Evolutionary conservation across 2,797 vertebrate species (phyloP).

Genomic region (Emys orbicularis): DNA sequence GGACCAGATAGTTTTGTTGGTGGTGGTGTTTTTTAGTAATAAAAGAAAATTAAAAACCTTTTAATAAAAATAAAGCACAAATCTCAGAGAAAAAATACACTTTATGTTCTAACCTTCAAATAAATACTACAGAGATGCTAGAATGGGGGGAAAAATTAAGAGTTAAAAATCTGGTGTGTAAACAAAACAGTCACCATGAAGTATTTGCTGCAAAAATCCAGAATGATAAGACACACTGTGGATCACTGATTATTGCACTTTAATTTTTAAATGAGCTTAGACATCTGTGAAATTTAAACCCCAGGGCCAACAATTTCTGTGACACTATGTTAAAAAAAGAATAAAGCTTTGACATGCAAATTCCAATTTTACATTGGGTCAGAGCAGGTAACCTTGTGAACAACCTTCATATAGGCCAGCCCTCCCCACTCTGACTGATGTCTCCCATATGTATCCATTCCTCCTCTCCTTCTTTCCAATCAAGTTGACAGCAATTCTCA

Average conservation of each 20-base stretch:
- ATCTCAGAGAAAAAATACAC: not conserved
- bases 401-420: conserved; percentile 76
- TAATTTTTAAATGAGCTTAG: conserved; percentile 84
- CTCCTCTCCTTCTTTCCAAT: conserved; percentile 73
- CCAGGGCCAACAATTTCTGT: conserved; percentile 76
- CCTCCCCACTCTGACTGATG: conserved; percentile 70
- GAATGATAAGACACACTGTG: conserved; percentile 54
- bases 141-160: not conserved
- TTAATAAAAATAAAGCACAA: not conserved
- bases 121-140: not conserved
- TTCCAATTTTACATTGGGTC: conserved; percentile 71
- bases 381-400: conserved; percentile 82
- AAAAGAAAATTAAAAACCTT: not conserved
- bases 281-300: conserved; percentile 84
- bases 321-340: conserved; percentile 74
- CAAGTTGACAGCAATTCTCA: conserved; percentile 81
- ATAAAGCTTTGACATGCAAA: conserved; percentile 83
- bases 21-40: not conserved
- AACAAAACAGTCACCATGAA: conserved; percentile 64
- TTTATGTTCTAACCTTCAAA: not conserved
- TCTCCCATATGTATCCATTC: conserved; percentile 76
- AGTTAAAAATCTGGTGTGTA: conserved; percentile 40
- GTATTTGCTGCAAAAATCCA: conserved; percentile 45
- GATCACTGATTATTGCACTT: conserved; percentile 77
- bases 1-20: not conserved